Evolutionary conservation across 2,113 vertebrate genomes (phyloP), one percentile per base, ranked within the genome.

Genomic region (Crotalus tigris): DNA sequence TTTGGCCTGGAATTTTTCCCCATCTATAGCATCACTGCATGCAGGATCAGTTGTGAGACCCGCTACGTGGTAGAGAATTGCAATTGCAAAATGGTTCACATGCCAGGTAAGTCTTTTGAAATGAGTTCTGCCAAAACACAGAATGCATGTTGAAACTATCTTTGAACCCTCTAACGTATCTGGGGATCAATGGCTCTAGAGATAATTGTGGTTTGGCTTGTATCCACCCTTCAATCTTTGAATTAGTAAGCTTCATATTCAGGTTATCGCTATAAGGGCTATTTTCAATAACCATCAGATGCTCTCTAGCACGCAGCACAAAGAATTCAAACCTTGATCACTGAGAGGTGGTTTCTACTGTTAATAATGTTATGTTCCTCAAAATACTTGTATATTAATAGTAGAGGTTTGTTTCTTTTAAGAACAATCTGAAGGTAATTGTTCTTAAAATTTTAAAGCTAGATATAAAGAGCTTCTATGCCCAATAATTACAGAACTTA

Each of bases 11-110:
- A 98, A 87, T 99, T 99, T 94, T 99, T 99, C 97, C 98, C 98
- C 93, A 98, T 98, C 95, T 99, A 99, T 98, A 99, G 99, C 0
- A 98, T 99, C 88, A 99, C 99, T 0, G 99, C 99, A 94, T 99
- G 99, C 97, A 98, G 99, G 96, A 99, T 99, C 5, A 99, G 99
- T 98, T 99, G 99, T 81, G 99, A 99, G 97, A 99, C 99, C 0
- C 98, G 99, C n/a, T 99, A 99, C 97, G 99, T 99, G 1, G 98
- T 99, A 94, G 99, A 99, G 95, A 99, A 99, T 96, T 99, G 99
- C 97, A 99, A 99, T 98, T 99, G 99, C 97, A 98, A 97, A 93
- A 99, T 99, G 99, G 99, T 99, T 29, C 99, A 99, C 97, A 99
- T 99, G 99, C 99, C 99, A 91, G 99, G 99, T 99, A 85, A 94